A percentile compares a stretch with the other conserved stretches of the same genome.
These are phyloP conservation scores for Eciton burchellii DNA, from an alignment of 1,140 invertebrate genomes.

Conservation along the genomic window DNA sequence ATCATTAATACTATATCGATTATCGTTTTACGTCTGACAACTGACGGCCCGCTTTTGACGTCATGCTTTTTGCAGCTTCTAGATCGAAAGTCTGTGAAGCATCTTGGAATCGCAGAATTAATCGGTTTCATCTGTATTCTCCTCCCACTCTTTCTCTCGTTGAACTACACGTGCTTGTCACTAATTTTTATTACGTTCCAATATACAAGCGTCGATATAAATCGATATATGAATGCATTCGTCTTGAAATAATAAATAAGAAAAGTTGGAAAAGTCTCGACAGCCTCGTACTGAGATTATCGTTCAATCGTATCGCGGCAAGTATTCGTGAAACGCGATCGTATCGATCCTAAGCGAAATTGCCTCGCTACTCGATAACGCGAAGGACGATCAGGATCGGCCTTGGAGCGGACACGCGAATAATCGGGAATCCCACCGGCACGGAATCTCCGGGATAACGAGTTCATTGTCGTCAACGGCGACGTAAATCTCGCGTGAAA, in stretches of 20 bases:
- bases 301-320: not conserved
- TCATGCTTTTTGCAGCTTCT: not conserved
- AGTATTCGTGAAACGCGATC: constrained; percentile 38
- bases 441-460: constrained; percentile 70
- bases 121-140: too few species aligned
- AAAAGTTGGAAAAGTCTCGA: not conserved
- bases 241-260: not conserved
- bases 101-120: too few species aligned
- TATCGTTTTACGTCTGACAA: constrained; percentile 2
- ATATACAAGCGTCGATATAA: too few species aligned
- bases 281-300: not conserved
- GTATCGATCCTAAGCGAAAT: constrained; percentile 43
- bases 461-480: constrained; percentile 75
- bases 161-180: too few species aligned
- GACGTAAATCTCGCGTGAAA: constrained; percentile 71
- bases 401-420: constrained; percentile 26
- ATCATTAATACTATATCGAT: constrained; percentile 44
- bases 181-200: too few species aligned
- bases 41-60: not conserved
- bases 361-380: constrained; percentile 17
- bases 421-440: constrained; percentile 63
- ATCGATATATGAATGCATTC: not conserved
- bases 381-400: constrained; percentile 21
- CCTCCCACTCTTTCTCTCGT: not conserved
- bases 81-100: too few species aligned